A percentile compares a stretch with the other conserved stretches of the same genome.
Evolutionary conservation across 2,888 invertebrate genomes (phyloP).

Genomic region (Brachylomia viminalis): DNA sequence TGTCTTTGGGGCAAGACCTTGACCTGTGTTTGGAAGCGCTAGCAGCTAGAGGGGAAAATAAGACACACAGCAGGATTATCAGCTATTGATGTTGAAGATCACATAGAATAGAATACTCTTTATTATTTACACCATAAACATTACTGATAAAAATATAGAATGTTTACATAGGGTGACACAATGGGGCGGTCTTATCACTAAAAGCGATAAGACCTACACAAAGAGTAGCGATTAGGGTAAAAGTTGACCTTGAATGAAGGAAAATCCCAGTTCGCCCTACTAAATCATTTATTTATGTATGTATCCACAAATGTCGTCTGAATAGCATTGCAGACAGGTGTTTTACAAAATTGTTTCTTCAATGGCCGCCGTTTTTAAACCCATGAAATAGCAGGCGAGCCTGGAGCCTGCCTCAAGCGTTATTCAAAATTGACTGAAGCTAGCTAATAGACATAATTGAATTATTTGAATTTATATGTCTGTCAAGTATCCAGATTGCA

Average conservation of each 20-base stretch:
- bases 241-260: not conserved
- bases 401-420: not conserved
- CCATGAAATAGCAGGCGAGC: not conserved
- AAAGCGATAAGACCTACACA: too few relatives aligned
- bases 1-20: not conserved
- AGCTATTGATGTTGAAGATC: not conserved
- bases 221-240: not conserved
- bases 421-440: not conserved
- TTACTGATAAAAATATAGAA: too few relatives aligned
- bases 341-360: not conserved
- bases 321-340: not conserved
- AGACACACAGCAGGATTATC: not conserved
- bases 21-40: not conserved
- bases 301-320: not conserved
- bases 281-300: too few relatives aligned
- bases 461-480: slow-evolving; percentile 31
- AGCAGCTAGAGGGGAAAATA: not conserved
- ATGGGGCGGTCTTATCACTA: too few relatives aligned
- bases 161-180: too few relatives aligned
- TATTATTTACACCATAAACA: too few relatives aligned
- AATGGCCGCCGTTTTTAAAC: not conserved
- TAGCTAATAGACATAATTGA: slow-evolving; percentile 7
- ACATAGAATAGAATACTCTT: too few relatives aligned
- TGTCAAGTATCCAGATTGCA: slow-evolving; percentile 26
- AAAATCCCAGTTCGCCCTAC: too few relatives aligned